Evolutionary conservation across 1,140 invertebrate species (phyloP).

Genomic region (Euwallacea similis): DNA sequence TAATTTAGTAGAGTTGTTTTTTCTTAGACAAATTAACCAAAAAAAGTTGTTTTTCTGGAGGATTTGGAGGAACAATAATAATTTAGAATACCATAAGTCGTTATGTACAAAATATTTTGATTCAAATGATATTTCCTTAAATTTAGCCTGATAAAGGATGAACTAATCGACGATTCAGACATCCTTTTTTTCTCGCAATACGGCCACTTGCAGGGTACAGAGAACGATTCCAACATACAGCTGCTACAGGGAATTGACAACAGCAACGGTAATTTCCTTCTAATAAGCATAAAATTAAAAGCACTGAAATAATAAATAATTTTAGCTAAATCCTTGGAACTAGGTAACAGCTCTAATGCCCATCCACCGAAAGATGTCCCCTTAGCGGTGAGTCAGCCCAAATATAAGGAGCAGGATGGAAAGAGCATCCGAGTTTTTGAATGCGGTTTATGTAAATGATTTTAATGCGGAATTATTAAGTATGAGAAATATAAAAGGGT

Average conservation of each 20-base stretch:
- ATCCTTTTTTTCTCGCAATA: constrained; percentile 32
- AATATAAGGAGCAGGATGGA: constrained; percentile 51
- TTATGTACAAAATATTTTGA: too few relatives aligned
- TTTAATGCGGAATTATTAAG: constrained; percentile 17
- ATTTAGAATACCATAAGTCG: too few relatives aligned
- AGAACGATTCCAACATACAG: not conserved
- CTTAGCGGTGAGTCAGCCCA: not conserved
- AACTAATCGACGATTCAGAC: constrained; percentile 27
- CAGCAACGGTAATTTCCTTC: not conserved
- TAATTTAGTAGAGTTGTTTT: too few relatives aligned
- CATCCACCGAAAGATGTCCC: too few relatives aligned
- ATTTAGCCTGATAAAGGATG: constrained; percentile 25
- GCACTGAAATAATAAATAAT: too few relatives aligned
- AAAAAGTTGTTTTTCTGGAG: too few relatives aligned
- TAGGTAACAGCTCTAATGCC: too few relatives aligned
- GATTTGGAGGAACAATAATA: too few relatives aligned
- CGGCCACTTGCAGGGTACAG: constrained; percentile 12
- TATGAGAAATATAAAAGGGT: not conserved
- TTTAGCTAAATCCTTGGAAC: too few relatives aligned
- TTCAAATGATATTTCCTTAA: too few relatives aligned
- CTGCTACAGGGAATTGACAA: constrained; percentile 3
- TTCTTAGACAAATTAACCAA: too few relatives aligned
- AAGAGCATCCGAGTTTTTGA: constrained; percentile 67
- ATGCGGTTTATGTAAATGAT: constrained; percentile 62
- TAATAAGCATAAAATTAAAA: not conserved